phyloP scores from a whole-genome alignment of 2,797 vertebrate genomes.

The Danio kyathit region DNA sequence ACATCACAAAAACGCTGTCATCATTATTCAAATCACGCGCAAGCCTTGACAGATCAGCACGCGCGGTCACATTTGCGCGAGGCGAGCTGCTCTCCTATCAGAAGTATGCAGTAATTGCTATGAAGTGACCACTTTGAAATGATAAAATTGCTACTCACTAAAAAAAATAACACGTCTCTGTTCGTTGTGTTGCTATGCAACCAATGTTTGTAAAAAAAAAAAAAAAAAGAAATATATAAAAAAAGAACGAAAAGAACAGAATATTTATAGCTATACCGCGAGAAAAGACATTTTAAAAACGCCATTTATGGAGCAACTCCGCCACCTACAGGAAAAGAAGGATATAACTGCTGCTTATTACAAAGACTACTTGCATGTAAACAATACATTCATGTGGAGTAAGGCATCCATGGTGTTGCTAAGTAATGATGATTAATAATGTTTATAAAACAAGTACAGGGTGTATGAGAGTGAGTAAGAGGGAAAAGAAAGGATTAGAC shows the following conservation, averaged over 20 bases:
- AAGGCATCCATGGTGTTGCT: background rate
- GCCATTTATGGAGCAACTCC: background rate
- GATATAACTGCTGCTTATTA: slow-evolving; percentile 2
- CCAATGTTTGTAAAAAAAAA: slow-evolving; percentile 57
- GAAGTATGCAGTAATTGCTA: slow-evolving; percentile 63
- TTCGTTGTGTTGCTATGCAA: slow-evolving; percentile 66
- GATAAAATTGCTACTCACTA: slow-evolving; percentile 62
- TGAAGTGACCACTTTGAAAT: slow-evolving; percentile 66
- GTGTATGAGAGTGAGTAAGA: background rate
- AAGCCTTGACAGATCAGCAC: slow-evolving; percentile 40
- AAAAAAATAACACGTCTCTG: slow-evolving; percentile 53
- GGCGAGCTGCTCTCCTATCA: slow-evolving; percentile 52
- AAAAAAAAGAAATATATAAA: too few species aligned
- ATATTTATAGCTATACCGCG: background rate
- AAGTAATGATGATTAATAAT: background rate
- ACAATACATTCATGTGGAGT: background rate
- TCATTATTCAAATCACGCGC: slow-evolving; percentile 57
- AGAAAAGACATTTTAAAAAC: background rate
- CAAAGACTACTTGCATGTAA: background rate
- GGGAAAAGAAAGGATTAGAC: background rate
- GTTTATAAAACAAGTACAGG: background rate
- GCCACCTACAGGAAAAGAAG: slow-evolving; percentile 29
- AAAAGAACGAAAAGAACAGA: slow-evolving; percentile 45
- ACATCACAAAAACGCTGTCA: slow-evolving; percentile 34
- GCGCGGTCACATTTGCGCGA: slow-evolving; percentile 18